Evolutionary conservation across 2,797 vertebrate species (phyloP).

Genomic region (Leptodactylus fallax): DNA sequence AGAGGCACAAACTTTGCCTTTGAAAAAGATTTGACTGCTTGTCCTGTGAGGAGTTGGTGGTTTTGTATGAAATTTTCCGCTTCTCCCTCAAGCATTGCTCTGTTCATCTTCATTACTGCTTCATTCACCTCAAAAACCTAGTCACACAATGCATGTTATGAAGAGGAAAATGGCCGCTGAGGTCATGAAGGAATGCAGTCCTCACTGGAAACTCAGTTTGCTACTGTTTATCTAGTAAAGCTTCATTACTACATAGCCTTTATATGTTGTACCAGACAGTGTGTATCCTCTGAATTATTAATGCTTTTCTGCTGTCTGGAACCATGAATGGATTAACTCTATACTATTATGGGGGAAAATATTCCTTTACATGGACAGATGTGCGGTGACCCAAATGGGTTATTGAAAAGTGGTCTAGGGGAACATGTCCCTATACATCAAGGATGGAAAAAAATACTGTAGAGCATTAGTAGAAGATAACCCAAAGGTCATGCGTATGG

Average conservation of each 20-base stretch:
- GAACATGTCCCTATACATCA: background rate
- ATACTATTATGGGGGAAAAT: background rate
- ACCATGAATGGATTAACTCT: constrained; percentile 7
- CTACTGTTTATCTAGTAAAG: constrained; percentile 25
- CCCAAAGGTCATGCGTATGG: background rate
- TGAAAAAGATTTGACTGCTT: too few species aligned
- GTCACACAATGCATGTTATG: background rate
- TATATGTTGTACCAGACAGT: constrained; percentile 7
- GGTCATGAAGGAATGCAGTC: background rate
- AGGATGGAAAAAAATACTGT: background rate
- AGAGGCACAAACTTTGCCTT: too few species aligned
- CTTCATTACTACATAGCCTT: background rate
- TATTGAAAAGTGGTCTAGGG: background rate
- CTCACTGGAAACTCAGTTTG: background rate
- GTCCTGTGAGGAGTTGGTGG: too few species aligned
- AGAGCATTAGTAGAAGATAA: background rate
- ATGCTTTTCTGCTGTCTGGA: constrained; percentile 19
- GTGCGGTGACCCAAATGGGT: background rate
- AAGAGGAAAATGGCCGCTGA: background rate
- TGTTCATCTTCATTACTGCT: background rate
- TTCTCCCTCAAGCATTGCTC: too few species aligned
- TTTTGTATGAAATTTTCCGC: too few species aligned
- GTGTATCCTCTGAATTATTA: constrained; percentile 30
- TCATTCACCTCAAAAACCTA: background rate
- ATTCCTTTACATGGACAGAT: background rate